These are phyloP conservation scores for Spialia ferax DNA, from an alignment of 2,888 invertebrate species.

Conservation along the genomic window DNA sequence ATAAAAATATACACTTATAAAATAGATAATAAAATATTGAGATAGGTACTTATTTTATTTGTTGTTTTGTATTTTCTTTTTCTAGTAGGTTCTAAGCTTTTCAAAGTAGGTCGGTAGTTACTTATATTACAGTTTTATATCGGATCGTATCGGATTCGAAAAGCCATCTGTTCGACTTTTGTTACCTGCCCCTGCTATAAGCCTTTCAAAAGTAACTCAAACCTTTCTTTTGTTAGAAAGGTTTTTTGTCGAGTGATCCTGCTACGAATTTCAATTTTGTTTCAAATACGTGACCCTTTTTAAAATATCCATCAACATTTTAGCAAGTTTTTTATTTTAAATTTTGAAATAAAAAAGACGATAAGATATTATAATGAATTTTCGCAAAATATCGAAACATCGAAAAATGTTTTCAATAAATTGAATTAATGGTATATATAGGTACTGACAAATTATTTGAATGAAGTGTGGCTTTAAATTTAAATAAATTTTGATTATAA, in stretches of 20 bases:
- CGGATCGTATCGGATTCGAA: background rate
- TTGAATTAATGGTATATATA: too few species aligned
- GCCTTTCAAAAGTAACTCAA: slow-evolving; percentile 11
- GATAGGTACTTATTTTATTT: too few species aligned
- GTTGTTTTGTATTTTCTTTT: too few species aligned
- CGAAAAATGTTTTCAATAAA: too few species aligned
- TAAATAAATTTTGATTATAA: too few species aligned
- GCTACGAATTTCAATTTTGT: background rate
- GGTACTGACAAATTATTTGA: too few species aligned
- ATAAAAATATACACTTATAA: too few species aligned
- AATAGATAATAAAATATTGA: too few species aligned
- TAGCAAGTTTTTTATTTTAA: background rate
- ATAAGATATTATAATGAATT: too few species aligned
- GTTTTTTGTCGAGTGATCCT: background rate
- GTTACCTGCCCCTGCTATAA: background rate
- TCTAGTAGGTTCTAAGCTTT: background rate
- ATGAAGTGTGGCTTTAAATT: too few species aligned
- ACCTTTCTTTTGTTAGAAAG: background rate
- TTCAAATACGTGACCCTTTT: slow-evolving; percentile 1
- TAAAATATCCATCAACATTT: background rate
- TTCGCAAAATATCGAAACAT: too few species aligned
- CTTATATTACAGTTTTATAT: background rate
- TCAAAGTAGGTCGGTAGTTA: background rate
- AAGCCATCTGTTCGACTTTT: background rate
- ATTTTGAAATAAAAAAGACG: too few species aligned